Evolutionary conservation across 2,113 vertebrate species (phyloP), one percentile per base, ranked within the genome.

Genomic region (Sprattus sprattus): DNA sequence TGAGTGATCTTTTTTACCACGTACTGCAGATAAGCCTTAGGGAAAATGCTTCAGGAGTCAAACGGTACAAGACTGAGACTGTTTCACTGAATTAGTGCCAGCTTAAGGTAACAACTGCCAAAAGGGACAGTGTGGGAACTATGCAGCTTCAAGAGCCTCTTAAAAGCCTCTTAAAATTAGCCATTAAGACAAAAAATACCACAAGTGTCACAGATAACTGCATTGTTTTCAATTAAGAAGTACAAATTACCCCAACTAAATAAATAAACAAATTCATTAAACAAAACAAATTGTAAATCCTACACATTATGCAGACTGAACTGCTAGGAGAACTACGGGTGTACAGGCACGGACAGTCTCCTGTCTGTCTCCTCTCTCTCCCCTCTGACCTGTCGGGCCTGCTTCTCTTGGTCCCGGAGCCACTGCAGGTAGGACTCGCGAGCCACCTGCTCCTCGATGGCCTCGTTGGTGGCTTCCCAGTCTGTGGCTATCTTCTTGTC

Each of bases 381-480:
- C 57, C n/a, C 20, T 67, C 22, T 67, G 8, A 97, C 97, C 96
- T 98, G 97, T 64, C 96, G 90, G 15, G 96, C 97, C 91, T 97
- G 97, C 75, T 99, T 99, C 92, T 98, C 97, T 92, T 98, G 97
- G 95, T 98, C 97, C 85, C 96, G 95, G 8, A 99, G 95, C 97
- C 97, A 98, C 90, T 99, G 97, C 88, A 99, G 93, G 90, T 99
- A 99, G 1, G 97, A 98, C 93, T 98, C 97, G 0, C 97, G 93
- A 47, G 97, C 97, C 91, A 99, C 97, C 90, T 99, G 97, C 92
- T 99, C 97, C 90, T 99, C 97, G 28, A 99, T 98, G 91, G 97
- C 97, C 92, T 99, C 97, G n/a, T 98, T 98, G 45, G 97, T 98
- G 78, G 97, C 97, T 93, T 99, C 97, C 97, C 97, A 99, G 93